These are phyloP conservation scores for Bombus confusus DNA, from an alignment of 1,140 invertebrate genomes.

Conservation along the genomic window DNA sequence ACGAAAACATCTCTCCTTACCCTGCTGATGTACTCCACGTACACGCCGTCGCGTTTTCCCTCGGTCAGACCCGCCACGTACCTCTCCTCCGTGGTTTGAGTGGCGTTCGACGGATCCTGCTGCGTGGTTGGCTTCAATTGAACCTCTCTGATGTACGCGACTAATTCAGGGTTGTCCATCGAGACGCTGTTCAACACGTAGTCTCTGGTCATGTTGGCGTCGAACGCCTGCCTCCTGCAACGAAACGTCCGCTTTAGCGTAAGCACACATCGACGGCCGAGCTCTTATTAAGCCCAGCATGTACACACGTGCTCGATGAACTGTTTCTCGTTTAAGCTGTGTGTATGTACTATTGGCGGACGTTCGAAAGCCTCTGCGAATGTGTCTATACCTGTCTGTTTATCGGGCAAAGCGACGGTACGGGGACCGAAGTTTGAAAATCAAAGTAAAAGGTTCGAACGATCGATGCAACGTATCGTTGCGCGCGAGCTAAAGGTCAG, in stretches of 20 bases:
- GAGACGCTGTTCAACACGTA: slow-evolving; percentile 87
- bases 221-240: slow-evolving; percentile 79
- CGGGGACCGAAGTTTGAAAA: neutral
- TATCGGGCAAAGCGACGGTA: neutral
- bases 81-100: slow-evolving; percentile 81
- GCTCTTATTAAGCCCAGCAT: neutral
- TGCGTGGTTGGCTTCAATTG: slow-evolving; percentile 82
- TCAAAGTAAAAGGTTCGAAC: neutral
- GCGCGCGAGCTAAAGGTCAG: too few relatives aligned
- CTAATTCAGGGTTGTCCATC: slow-evolving; percentile 88
- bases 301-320: neutral
- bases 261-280: neutral
- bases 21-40: slow-evolving; percentile 83
- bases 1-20: slow-evolving; percentile 62
- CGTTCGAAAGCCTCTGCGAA: neutral
- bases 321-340: neutral
- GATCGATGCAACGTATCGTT: neutral
- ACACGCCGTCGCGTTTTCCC: slow-evolving; percentile 81
- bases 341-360: too few relatives aligned
- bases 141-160: slow-evolving; percentile 88
- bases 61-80: slow-evolving; percentile 79
- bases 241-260: slow-evolving; percentile 47
- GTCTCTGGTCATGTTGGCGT: slow-evolving; percentile 88
- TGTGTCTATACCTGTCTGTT: too few relatives aligned
- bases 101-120: slow-evolving; percentile 76